These are phyloP conservation scores for Xylocopa sonorina DNA, from an alignment of 1,140 invertebrate genomes.

Conservation along the genomic window DNA sequence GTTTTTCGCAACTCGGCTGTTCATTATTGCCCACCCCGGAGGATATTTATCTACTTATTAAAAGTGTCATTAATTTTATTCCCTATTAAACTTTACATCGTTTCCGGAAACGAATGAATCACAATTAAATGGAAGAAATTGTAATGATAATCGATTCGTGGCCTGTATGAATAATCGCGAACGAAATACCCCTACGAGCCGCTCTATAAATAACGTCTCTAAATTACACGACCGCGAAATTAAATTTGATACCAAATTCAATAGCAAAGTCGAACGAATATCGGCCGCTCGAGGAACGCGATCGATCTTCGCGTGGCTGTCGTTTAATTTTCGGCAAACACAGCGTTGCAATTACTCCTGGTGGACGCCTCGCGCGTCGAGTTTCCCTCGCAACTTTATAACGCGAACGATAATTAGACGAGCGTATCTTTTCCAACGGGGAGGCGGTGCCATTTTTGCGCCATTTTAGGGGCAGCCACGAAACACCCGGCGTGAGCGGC, in stretches of 20 bases:
- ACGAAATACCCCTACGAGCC: neutral
- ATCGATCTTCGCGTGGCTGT: neutral
- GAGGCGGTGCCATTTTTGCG: neutral
- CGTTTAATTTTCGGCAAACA: slow-evolving; percentile 6
- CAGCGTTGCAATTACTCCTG: neutral
- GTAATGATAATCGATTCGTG: slow-evolving; percentile 39
- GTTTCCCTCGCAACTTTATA: neutral
- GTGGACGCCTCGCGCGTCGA: no score
- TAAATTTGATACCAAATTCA: slow-evolving; percentile 3
- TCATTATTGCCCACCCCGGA: no score
- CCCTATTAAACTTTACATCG: slow-evolving; percentile 3
- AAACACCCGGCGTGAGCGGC: neutral
- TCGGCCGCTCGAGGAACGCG: neutral
- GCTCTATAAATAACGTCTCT: slow-evolving; percentile 13
- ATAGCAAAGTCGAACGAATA: neutral
- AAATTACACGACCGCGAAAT: slow-evolving; percentile 12
- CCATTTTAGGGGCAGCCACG: neutral
- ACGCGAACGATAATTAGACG: neutral
- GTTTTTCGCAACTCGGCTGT: neutral
- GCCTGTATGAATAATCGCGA: neutral
- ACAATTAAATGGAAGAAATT: slow-evolving; percentile 31
- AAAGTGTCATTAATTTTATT: slow-evolving; percentile 27
- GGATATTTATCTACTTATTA: slow-evolving; percentile 18
- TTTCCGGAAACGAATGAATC: slow-evolving; percentile 27
- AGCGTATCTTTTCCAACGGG: neutral